Conservation (phyloP, 2,888 invertebrate species). For the Troides oblongomaculatus region DNA sequence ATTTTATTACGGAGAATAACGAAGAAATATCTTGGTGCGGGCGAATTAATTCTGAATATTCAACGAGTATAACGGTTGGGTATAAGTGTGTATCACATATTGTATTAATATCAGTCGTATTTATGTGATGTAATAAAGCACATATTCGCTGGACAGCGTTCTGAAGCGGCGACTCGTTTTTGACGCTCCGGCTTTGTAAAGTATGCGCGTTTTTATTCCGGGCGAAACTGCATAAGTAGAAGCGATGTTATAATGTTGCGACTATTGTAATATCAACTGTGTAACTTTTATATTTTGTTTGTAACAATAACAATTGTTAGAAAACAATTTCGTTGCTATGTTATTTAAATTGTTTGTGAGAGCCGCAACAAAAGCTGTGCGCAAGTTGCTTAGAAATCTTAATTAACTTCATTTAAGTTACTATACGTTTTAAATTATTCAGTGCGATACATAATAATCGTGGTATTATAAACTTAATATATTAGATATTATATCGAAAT, state of each 20-base stretch:
- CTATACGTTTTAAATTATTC: too few relatives aligned
- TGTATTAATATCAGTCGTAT: constrained; percentile 50
- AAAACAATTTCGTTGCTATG: neutral
- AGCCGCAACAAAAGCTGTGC: neutral
- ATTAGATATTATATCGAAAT: too few relatives aligned
- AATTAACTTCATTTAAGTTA: too few relatives aligned
- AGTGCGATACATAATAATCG: too few relatives aligned
- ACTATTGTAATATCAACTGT: neutral
- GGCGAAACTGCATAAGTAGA: neutral
- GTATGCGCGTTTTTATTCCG: constrained; percentile 5
- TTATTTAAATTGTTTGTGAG: neutral
- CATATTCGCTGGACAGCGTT: constrained; percentile 42
- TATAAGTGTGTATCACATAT: constrained; percentile 54
- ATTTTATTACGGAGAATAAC: constrained; percentile 48
- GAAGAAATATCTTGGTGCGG: constrained; percentile 48
- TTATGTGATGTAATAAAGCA: constrained; percentile 51
- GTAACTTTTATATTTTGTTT: neutral
- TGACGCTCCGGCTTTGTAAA: constrained; percentile 1
- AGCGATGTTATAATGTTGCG: neutral
- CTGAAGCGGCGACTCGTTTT: neutral
- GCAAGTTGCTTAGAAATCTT: too few relatives aligned
- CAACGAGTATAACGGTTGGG: constrained; percentile 49
- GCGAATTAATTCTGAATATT: constrained; percentile 62
- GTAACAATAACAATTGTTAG: neutral
- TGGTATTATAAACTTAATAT: too few relatives aligned